Evolutionary conservation across 2,113 vertebrate species (phyloP), one percentile per base, ranked within the genome.

Genomic region (Pimephales promelas): DNA sequence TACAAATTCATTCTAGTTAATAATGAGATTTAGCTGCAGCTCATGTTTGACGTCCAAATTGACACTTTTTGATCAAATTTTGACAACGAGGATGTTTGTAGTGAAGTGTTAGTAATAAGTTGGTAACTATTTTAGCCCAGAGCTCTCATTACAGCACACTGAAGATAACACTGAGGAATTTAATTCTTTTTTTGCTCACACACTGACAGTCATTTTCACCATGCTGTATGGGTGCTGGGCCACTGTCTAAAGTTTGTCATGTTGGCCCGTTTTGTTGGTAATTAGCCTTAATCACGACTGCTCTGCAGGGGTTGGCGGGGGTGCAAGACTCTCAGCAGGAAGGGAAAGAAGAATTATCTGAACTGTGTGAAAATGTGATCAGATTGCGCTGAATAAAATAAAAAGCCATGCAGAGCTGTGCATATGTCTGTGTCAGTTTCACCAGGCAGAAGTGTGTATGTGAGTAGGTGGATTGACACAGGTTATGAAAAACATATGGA

Each of bases 241-340:
- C 8, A 79, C 88, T 85, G 84, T 88, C 90, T 87, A 86, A 90
- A 79, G 92, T 90, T 93, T 92, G 91, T 92, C 91, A 91, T 90
- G 91, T 92, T 86, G 88, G 88, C 89, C 88, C 88, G 90, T 93
- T 94, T 92, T 92, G 94, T 93, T 91, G 90, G 92, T 94, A 94
- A 94, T 94, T 94, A 93, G 92, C 91, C 78, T 86, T 90, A 93
- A 93, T 94, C 92, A 94, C 91, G 90, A 16, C 45, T 54, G 83
- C 87, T 71, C 87, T 28, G 86, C 66, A 72, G 83, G 86, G 79
- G 73, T 73, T 68, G 79, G 75, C 14, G 81, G 79, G 70, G 71
- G n/a, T 11, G 26, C 40, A 89, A 88, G 89, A 88, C 91, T 89
- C 91, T 85, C 92, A 86, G 91, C 91, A 89, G 92, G 84, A 87